Percentiles rank a stretch among this genome's conserved stretches.
These are phyloP conservation scores for Drosophila pandora DNA, from an alignment of 1,140 invertebrate species.

Conservation along the genomic window DNA sequence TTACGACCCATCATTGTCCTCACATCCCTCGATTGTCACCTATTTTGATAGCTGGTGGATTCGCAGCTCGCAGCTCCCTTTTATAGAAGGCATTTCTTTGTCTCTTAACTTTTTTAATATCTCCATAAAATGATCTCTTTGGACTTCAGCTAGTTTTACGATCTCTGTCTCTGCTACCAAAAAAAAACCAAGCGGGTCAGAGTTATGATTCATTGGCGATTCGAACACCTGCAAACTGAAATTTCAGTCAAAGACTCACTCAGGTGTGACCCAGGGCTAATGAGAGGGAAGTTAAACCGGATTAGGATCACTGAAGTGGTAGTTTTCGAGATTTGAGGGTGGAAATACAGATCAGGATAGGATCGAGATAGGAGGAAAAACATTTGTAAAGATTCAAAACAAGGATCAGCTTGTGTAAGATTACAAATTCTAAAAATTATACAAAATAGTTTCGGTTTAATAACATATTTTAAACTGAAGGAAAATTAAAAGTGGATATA, in stretches of 20 bases:
- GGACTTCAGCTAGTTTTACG: conserved; percentile 51
- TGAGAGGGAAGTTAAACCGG: conserved; percentile 23
- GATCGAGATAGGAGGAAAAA: background rate
- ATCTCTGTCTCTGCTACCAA: conserved; percentile 49
- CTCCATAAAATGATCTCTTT: conserved; percentile 65
- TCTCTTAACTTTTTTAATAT: conserved; percentile 56
- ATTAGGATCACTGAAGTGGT: conserved; percentile 9
- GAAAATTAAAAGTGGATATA: background rate
- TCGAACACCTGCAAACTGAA: conserved; percentile 56
- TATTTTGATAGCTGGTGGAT: conserved; percentile 38
- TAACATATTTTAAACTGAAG: background rate
- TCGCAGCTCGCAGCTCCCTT: conserved; percentile 31
- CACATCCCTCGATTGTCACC: conserved; percentile 62
- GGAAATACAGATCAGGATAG: background rate
- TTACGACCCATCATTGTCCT: conserved; percentile 61
- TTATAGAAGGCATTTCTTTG: conserved; percentile 29
- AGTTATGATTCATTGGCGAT: conserved; percentile 59
- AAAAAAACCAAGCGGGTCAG: conserved; percentile 19
- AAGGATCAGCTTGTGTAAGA: background rate
- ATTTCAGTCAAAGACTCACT: conserved; percentile 12
- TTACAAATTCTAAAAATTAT: too few species aligned
- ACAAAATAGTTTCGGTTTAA: background rate
- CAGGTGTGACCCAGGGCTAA: conserved; percentile 42
- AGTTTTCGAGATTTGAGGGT: conserved; percentile 2
- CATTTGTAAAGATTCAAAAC: background rate